These are phyloP conservation scores for Centrocercus urophasianus DNA, from an alignment of 2,113 vertebrate genomes.

Conservation along the genomic window DNA sequence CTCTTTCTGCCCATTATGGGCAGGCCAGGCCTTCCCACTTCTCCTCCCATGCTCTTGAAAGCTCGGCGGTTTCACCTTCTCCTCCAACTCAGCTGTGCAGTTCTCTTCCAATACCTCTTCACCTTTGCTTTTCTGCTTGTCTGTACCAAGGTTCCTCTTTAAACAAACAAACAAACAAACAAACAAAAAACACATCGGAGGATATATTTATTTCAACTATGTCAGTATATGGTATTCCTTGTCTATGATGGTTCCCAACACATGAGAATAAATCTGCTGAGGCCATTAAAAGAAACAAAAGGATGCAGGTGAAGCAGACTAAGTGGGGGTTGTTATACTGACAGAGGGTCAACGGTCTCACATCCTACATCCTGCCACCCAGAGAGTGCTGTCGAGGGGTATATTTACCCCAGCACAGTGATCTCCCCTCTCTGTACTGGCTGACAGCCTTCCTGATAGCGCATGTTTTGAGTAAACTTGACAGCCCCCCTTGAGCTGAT, in stretches of 20 bases:
- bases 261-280: background rate
- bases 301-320: background rate
- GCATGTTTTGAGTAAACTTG: background rate
- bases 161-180: background rate
- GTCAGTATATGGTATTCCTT: background rate
- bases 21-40: conserved; percentile 6
- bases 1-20: conserved; percentile 15
- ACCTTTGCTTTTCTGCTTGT: conserved; percentile 40
- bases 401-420: background rate
- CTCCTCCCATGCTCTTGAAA: background rate
- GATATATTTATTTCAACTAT: background rate
- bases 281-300: background rate
- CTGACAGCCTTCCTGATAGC: background rate
- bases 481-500: background rate
- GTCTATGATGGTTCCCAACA: background rate
- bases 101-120: conserved; percentile 39
- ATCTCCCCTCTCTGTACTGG: background rate
- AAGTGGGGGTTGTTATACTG: background rate
- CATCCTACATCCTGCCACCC: background rate
- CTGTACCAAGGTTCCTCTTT: conserved; percentile 8
- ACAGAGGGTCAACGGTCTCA: background rate
- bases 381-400: background rate
- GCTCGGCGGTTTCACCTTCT: conserved; percentile 33
- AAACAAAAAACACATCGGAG: background rate
- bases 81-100: conserved; percentile 29